Evolutionary conservation across 2,113 vertebrate species (phyloP), one percentile per base, ranked within the genome.

Genomic region (Mohoua ochrocephala): DNA sequence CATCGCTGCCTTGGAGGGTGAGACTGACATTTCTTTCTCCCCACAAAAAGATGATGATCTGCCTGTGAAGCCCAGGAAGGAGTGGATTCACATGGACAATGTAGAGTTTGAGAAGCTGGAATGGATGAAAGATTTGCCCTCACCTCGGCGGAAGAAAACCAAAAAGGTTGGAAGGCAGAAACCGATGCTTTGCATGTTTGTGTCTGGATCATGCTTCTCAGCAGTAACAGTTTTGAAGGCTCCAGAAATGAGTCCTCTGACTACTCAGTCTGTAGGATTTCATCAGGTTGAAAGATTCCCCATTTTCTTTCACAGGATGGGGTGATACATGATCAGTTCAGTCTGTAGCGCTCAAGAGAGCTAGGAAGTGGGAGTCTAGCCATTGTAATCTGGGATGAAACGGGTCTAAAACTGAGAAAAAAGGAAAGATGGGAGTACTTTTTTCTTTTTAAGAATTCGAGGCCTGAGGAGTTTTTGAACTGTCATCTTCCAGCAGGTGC

Each of bases 31-130:
- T 93, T 80, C 65, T 76, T 76, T 35, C 4, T 56, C 15, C 4
- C 20, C 22, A 6, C 33, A 4, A 47, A 91, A 95, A 97, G 95
- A 49, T 74, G 88, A 64, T 70, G 89, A 98, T 61, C 97, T 99
- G 81, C 99, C 98, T 7, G 59, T 99, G 92, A 99, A 98, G 75
- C 98, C 98, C 50, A 97, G 97, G 93, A 99, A 98, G 95, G 98
- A 98, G 12, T 99, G 99, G 99, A 91, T 99, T 50, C 98, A 99
- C 91, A 99, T 99, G 99, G 97, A 99, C 87, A 98, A 96, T 33
- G 82, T 99, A 74, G 99, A 99, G 91, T 98, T 98, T 33, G 99
- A 99, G 84, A 99, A 99, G 92, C 98, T 99, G 87, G 98, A 99
- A 60, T 99, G 99, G 99, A 99, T 98, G 83, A 98, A 98, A 95